A percentile compares a stretch with the other conserved stretches of the same genome.
Conservation (phyloP, 2,888 invertebrate genomes). For the Biston stratarius region DNA sequence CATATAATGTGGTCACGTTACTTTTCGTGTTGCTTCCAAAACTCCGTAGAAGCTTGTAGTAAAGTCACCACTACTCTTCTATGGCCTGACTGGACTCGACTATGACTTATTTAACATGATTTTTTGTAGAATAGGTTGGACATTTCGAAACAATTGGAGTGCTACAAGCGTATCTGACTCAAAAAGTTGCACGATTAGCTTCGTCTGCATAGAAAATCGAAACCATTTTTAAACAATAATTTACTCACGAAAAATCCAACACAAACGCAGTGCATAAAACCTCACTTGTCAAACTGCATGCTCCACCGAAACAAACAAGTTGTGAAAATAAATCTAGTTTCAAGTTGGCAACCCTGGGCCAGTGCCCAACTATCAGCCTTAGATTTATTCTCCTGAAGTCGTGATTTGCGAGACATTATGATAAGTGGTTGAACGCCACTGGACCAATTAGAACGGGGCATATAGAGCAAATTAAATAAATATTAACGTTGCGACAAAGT, state of each 20-base stretch:
- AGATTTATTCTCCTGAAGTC: slow-evolving; percentile 76
- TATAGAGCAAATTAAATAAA: slow-evolving; percentile 71
- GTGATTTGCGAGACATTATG: slow-evolving; percentile 85
- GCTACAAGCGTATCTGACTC: no score
- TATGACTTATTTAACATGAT: no score
- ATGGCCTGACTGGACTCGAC: no score
- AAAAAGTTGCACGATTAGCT: no score
- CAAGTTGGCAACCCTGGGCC: slow-evolving; percentile 56
- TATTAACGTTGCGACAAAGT: slow-evolving; percentile 63
- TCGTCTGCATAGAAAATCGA: no score
- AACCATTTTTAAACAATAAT: not conserved
- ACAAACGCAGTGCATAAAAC: slow-evolving; percentile 27
- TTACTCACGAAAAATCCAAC: not conserved
- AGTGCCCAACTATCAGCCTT: slow-evolving; percentile 66
- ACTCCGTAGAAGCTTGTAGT: no score
- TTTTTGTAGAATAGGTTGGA: no score
- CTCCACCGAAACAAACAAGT: slow-evolving; percentile 36
- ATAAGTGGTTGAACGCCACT: slow-evolving; percentile 80
- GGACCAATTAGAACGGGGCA: slow-evolving; percentile 77
- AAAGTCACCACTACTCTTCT: no score
- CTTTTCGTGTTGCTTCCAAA: no score
- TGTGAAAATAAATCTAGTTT: slow-evolving; percentile 36
- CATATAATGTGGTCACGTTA: no score
- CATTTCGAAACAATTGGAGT: no score
- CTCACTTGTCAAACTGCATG: slow-evolving; percentile 26